Conservation (phyloP, 2,888 invertebrate species). For the Acanthosepion pharaonis region DNA sequence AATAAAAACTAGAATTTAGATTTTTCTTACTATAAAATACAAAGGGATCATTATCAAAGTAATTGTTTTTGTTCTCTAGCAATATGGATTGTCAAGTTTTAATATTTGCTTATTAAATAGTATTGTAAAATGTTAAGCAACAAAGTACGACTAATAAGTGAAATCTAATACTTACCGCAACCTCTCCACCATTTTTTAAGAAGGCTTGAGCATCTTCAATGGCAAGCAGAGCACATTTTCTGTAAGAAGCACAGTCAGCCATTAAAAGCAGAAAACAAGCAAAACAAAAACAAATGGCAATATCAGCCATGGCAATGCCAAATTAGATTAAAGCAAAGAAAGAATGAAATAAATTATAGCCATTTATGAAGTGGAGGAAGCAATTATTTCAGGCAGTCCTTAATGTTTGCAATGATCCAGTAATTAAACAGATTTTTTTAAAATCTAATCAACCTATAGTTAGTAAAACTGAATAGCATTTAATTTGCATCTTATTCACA, state of each 20-base stretch:
- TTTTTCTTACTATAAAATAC: neutral
- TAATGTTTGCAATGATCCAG: neutral
- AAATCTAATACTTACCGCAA: constrained; percentile 79
- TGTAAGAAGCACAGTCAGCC: constrained; percentile 54
- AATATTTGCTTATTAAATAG: no score
- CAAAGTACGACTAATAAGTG: neutral
- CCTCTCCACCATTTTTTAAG: constrained; percentile 85
- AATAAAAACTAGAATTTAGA: neutral
- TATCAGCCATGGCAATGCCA: neutral
- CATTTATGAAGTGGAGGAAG: neutral
- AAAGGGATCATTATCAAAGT: neutral
- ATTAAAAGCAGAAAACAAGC: constrained; percentile 33
- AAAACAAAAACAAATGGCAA: constrained; percentile 24
- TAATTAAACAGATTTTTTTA: neutral
- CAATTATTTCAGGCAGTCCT: neutral
- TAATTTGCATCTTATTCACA: neutral
- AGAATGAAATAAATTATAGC: neutral
- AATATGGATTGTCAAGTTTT: no score
- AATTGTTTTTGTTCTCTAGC: no score
- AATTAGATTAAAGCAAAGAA: constrained; percentile 41
- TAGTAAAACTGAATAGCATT: neutral
- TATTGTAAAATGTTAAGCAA: no score
- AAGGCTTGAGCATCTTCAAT: constrained; percentile 95
- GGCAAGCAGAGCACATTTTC: constrained; percentile 89
- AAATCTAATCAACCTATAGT: neutral